Evolutionary conservation across 2,797 vertebrate genomes (phyloP).

Genomic region (Microhierax caerulescens): DNA sequence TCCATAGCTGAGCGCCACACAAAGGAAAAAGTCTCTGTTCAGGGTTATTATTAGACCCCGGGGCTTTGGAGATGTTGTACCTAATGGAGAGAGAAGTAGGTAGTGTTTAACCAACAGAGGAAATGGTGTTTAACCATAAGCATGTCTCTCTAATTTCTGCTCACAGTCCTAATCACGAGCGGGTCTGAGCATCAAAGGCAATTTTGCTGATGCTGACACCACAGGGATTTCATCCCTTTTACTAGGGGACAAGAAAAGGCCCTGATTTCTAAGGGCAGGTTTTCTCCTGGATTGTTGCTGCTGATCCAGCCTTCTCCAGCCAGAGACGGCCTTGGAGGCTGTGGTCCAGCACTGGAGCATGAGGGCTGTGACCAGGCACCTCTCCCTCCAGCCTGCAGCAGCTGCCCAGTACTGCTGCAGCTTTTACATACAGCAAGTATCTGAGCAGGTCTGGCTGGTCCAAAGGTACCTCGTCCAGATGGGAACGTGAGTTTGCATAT

Average conservation of each 20-base stretch:
- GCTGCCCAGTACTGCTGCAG: neutral
- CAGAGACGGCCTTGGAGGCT: neutral
- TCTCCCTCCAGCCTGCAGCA: neutral
- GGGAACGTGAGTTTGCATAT: neutral
- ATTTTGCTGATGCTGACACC: neutral
- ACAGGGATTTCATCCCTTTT: neutral
- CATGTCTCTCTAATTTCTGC: constrained; percentile 21
- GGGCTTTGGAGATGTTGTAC: neutral
- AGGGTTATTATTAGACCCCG: neutral
- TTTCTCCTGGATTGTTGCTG: neutral
- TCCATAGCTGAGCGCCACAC: neutral
- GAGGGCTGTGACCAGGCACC: neutral
- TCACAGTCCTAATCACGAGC: neutral
- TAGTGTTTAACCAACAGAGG: constrained; percentile 43
- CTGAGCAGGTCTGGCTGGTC: neutral
- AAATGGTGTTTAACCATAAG: constrained; percentile 38
- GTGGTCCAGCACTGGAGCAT: neutral
- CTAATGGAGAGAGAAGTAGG: constrained; percentile 1
- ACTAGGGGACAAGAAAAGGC: neutral
- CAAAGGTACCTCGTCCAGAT: neutral
- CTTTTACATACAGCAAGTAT: neutral
- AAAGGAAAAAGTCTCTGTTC: neutral
- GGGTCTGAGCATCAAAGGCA: constrained; percentile 21
- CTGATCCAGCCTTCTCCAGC: neutral
- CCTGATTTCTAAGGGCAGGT: neutral